Evolutionary conservation across 2,113 vertebrate genomes (phyloP), one percentile per base, ranked within the genome.

Genomic region (Triplophysa rosa): DNA sequence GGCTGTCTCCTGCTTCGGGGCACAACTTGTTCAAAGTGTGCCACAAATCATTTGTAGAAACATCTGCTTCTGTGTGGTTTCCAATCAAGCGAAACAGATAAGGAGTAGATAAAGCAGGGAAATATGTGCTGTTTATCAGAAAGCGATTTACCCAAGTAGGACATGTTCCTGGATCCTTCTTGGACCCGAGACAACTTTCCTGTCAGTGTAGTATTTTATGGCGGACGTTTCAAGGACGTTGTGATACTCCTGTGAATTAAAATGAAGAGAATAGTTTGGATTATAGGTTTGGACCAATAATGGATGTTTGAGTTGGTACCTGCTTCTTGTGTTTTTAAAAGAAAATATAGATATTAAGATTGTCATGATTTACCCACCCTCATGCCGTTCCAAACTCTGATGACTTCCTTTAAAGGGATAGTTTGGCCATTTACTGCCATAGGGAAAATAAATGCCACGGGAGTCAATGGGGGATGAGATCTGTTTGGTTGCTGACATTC

Each of bases 1-100:
- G 21, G 69, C 54, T 71, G 64, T 80, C 66, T 77, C 29, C 47
- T 42, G 64, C 74, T 76, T 76, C 67, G 49, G 49, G 29, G 63
- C 9, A 61, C 54, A 9, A 3, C 56, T 37, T 42, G 58, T 42
- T 13, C 26, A 54, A 63, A 67, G 47, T 74, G 72, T 19, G 54
- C 29, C 70, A 37, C 19, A 19, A 2, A 56, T n/a, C 49, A 54
- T 56, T 59, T 58, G 70, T 42, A n/a, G 56, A 77, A 76, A 17
- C 23, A 49, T 67, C 26, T 74, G 40, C 45, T 71, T 61, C 59
- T 67, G 67, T 69, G 66, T 16, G 40, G 16, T 52, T 77, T 77
- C 61, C 23, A 77, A 6, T 63, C 58, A 29, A 9, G 29, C 5
- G 1, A 26, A 33, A 69, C n/a, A 63, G 42, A 52, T 69, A 76